Evolutionary conservation across 1,140 invertebrate genomes (phyloP).

Genomic region (Drosophila paulistorum): DNA sequence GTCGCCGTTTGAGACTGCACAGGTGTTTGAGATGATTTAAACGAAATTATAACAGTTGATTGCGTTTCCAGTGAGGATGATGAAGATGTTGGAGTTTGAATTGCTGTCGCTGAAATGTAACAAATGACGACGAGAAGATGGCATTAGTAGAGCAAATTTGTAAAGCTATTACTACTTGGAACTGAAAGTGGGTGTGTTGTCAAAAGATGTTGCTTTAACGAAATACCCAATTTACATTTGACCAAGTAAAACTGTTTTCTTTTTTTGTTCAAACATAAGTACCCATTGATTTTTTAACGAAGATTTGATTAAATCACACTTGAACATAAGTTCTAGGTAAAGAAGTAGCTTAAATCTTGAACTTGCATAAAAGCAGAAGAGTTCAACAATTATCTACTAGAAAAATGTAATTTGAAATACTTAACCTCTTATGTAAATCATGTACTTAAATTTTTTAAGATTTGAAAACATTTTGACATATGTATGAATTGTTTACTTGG

Average conservation of each 20-base stretch:
- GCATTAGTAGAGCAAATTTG: slow-evolving; percentile 59
- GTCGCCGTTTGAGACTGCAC: slow-evolving; percentile 72
- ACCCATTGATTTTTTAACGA: neutral
- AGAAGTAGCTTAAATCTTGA: neutral
- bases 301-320: slow-evolving; percentile 1
- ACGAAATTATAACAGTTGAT: slow-evolving; percentile 83
- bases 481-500: too few relatives aligned
- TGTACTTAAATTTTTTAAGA: too few relatives aligned
- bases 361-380: neutral
- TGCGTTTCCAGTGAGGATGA: slow-evolving; percentile 72
- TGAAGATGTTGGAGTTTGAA: slow-evolving; percentile 28
- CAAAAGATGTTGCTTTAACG: slow-evolving; percentile 6
- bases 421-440: too few relatives aligned
- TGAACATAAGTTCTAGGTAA: too few relatives aligned
- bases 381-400: too few relatives aligned
- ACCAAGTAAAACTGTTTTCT: neutral
- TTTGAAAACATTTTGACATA: too few relatives aligned
- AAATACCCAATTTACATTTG: slow-evolving; percentile 10
- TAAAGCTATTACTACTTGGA: slow-evolving; percentile 27
- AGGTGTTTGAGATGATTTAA: slow-evolving; percentile 83
- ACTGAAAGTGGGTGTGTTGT: neutral
- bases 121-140: slow-evolving; percentile 51
- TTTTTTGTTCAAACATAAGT: neutral
- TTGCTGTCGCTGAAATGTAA: slow-evolving; percentile 37
- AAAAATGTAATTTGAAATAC: too few relatives aligned